phyloP scores from a whole-genome alignment of 1,140 invertebrate species.

The Triops cancriformis region DNA sequence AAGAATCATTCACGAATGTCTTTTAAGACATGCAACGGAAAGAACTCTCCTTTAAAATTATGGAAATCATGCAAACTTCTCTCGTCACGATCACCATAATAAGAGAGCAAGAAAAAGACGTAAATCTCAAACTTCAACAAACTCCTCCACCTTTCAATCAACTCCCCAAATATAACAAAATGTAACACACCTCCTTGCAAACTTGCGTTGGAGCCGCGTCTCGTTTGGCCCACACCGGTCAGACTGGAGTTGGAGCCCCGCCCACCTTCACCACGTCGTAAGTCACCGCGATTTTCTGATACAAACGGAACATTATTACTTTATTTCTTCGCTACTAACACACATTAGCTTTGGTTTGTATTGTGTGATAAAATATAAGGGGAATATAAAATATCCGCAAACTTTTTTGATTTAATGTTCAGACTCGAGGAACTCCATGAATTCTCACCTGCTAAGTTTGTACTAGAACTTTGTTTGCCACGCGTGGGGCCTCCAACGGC shows the following conservation, averaged over 20 bases:
- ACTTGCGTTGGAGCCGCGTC: constrained; percentile 32
- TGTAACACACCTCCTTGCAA: constrained; percentile 30
- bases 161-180: background rate
- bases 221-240: background rate
- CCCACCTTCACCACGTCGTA: constrained; percentile 25
- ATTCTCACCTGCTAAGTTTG: constrained; percentile 60
- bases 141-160: too few species aligned
- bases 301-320: too few species aligned
- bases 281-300: constrained; percentile 1
- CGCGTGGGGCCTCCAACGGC: constrained; percentile 48
- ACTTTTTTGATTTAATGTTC: too few species aligned
- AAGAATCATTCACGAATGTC: constrained; percentile 20
- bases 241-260: constrained; percentile 31
- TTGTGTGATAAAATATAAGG: too few species aligned
- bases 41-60: background rate
- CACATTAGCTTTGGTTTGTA: too few species aligned
- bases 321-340: too few species aligned
- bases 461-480: constrained; percentile 68
- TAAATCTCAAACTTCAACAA: background rate
- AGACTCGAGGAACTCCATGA: too few species aligned
- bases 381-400: too few species aligned
- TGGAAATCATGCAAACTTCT: background rate
- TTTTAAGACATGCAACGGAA: constrained; percentile 4
- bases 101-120: background rate
- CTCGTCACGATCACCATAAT: background rate